Conservation (phyloP, 2,888 invertebrate species). For the Lepidochrysops patricia region DNA sequence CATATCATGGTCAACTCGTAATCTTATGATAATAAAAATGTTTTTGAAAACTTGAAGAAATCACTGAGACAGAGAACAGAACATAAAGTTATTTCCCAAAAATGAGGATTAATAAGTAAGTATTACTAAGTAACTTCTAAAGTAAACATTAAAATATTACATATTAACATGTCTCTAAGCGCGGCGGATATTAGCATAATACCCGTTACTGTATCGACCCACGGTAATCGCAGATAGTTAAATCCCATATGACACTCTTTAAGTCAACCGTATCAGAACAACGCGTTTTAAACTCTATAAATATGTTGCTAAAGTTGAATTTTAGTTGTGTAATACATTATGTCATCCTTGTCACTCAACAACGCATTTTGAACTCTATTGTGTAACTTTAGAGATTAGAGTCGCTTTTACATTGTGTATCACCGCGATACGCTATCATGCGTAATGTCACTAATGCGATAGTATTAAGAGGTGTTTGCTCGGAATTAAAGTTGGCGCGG, state of each 20-base stretch:
- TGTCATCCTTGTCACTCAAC: neutral
- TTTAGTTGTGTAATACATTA: neutral
- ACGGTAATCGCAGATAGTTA: neutral
- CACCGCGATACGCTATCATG: neutral
- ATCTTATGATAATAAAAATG: too few relatives aligned
- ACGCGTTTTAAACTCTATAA: neutral
- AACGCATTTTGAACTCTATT: neutral
- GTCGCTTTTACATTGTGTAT: neutral
- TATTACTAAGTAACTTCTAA: neutral
- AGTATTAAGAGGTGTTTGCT: constrained; percentile 3
- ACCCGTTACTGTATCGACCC: neutral
- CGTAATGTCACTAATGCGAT: constrained; percentile 4
- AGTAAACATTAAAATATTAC: neutral
- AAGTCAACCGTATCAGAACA: neutral
- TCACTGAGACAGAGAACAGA: too few relatives aligned
- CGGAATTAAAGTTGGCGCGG: neutral
- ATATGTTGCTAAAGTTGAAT: neutral
- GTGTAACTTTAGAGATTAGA: neutral
- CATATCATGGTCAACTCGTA: too few relatives aligned
- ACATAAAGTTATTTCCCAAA: too few relatives aligned
- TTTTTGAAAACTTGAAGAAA: too few relatives aligned
- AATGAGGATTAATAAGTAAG: too few relatives aligned
- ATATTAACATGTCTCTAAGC: neutral
- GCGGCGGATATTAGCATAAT: neutral
- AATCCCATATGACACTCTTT: neutral